Conservation (phyloP, 2,797 vertebrate species). For the Crossoptilon crossoptilon region DNA sequence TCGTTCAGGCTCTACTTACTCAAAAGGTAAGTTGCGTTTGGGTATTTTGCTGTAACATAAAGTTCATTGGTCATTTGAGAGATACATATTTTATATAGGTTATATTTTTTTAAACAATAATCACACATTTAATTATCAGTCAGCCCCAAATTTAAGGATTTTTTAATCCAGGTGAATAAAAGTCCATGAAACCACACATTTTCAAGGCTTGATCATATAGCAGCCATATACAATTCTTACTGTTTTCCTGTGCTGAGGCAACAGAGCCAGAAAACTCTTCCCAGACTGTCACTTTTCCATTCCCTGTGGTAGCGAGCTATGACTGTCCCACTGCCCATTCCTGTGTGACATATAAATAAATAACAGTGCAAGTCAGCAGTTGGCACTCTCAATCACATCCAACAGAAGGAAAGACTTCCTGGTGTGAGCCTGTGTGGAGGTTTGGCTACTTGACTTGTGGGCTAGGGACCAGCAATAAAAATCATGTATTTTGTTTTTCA, state of each 20-base stretch:
- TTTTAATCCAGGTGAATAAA: neutral
- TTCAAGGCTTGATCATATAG: neutral
- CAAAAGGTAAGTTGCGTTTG: conserved; percentile 87
- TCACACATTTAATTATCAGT: neutral
- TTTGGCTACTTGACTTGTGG: neutral
- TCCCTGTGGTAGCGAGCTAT: neutral
- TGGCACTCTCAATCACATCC: neutral
- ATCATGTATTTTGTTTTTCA: neutral
- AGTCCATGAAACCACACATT: neutral
- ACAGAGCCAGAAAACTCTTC: neutral
- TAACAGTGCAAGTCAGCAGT: neutral
- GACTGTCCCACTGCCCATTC: neutral
- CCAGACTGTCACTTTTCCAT: neutral
- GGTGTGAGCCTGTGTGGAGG: neutral
- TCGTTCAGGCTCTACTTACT: conserved; percentile 93
- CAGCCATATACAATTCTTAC: neutral
- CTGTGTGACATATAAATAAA: neutral
- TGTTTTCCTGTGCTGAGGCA: neutral
- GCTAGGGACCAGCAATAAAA: neutral
- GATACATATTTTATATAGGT: neutral
- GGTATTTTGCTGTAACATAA: neutral
- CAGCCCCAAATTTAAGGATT: neutral
- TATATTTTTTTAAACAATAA: neutral
- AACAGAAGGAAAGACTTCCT: neutral
- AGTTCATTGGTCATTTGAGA: neutral